Percentiles rank a stretch among this genome's conserved stretches.
phyloP scores from a whole-genome alignment of 2,888 invertebrate genomes.

The Yponomeuta evonymella region DNA sequence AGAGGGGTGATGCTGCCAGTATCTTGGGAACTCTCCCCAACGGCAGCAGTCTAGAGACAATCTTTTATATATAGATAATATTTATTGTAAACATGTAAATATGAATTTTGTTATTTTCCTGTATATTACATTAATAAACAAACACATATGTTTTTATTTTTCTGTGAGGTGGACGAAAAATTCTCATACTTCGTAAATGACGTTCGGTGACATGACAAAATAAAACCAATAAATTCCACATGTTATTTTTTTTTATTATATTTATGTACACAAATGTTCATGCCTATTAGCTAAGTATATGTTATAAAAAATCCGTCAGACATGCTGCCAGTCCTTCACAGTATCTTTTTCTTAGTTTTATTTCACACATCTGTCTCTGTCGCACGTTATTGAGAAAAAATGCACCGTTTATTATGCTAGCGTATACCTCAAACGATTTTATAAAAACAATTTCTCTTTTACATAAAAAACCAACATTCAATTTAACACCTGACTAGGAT shows the following conservation, averaged over 20 bases:
- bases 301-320: constrained; percentile 43
- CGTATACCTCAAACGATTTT: constrained; percentile 12
- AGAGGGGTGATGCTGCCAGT: too few relatives aligned
- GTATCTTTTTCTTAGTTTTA: constrained; percentile 21
- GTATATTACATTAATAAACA: too few relatives aligned
- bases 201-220: constrained; percentile 23
- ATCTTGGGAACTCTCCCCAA: too few relatives aligned
- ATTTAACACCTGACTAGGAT: constrained; percentile 27
- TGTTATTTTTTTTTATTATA: constrained; percentile 47
- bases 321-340: constrained; percentile 29
- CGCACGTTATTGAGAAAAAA: constrained; percentile 17
- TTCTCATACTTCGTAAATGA: too few relatives aligned
- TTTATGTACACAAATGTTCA: constrained; percentile 52
- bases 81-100: too few relatives aligned
- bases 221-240: constrained; percentile 30
- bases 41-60: too few relatives aligned
- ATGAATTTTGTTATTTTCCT: too few relatives aligned
- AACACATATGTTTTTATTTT: too few relatives aligned
- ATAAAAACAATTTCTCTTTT: constrained; percentile 10
- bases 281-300: constrained; percentile 38
- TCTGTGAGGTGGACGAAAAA: too few relatives aligned
- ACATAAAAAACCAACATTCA: constrained; percentile 5
- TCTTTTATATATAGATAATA: too few relatives aligned
- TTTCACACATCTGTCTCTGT: constrained; percentile 7
- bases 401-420: constrained; percentile 20